Conservation (phyloP, 2,113 vertebrate genomes). For the Coryphaenoides rupestris region DNA sequence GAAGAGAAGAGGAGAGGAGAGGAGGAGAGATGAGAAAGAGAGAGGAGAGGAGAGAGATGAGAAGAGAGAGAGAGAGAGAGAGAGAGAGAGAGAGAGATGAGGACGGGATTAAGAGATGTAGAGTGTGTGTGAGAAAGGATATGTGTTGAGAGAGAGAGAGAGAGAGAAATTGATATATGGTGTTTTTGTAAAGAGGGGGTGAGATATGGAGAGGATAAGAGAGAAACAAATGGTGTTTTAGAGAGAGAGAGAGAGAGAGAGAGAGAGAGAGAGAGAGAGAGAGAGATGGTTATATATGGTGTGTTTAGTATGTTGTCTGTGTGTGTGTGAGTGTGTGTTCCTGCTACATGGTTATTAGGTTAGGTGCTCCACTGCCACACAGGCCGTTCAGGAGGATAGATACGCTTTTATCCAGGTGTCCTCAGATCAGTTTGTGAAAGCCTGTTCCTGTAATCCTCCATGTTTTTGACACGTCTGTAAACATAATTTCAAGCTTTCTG, state of each 20-base stretch:
- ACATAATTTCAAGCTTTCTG: too few species aligned
- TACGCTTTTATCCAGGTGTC: conserved; percentile 55
- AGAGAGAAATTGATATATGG: not conserved
- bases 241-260: conserved; percentile 18
- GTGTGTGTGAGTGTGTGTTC: conserved; percentile 4
- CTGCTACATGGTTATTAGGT: conserved; percentile 62
- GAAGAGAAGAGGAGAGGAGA: not conserved
- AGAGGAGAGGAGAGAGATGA: not conserved
- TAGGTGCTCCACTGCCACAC: conserved; percentile 57
- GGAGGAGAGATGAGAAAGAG: too few species aligned
- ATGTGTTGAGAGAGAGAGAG: not conserved
- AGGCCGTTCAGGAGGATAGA: conserved; percentile 60
- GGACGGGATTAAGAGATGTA: conserved; percentile 2
- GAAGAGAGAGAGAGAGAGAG: not conserved
- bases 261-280: conserved; percentile 15
- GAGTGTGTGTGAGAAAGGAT: not conserved
- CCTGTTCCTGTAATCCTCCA: too few species aligned
- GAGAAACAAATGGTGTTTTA: not conserved
- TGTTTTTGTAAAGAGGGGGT: not conserved
- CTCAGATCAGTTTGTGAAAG: too few species aligned
- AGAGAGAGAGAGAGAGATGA: not conserved
- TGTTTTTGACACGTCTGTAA: too few species aligned
- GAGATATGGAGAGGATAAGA: not conserved
- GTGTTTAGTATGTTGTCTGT: conserved; percentile 24
- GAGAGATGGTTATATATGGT: conserved; percentile 16